phyloP scores from a whole-genome alignment of 2,888 invertebrate species.

The Invenusta paracnida region DNA sequence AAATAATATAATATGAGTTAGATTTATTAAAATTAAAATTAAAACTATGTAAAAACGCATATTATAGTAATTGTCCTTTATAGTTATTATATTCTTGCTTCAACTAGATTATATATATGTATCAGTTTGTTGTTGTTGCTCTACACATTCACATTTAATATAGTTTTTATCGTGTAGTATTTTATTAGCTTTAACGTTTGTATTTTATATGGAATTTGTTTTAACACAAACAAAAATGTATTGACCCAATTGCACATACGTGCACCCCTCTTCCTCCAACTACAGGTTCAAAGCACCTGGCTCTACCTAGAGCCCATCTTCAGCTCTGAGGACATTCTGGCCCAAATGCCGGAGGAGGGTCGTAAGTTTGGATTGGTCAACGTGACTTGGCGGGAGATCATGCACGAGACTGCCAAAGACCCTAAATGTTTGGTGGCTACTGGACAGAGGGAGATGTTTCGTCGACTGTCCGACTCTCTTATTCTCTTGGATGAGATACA shows the following conservation, averaged over 20 bases:
- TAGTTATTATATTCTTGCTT: too few relatives aligned
- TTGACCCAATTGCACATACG: not conserved
- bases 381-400: slow-evolving; percentile 73
- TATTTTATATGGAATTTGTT: too few relatives aligned
- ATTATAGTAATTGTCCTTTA: too few relatives aligned
- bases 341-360: slow-evolving; percentile 89
- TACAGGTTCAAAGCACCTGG: slow-evolving; percentile 74
- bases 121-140: too few relatives aligned
- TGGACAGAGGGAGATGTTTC: slow-evolving; percentile 60
- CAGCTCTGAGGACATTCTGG: slow-evolving; percentile 91
- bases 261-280: not conserved
- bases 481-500: slow-evolving; percentile 78
- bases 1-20: too few relatives aligned
- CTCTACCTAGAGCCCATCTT: slow-evolving; percentile 82
- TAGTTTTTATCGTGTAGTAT: too few relatives aligned
- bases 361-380: slow-evolving; percentile 76
- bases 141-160: too few relatives aligned
- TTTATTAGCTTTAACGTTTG: too few relatives aligned
- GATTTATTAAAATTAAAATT: too few relatives aligned
- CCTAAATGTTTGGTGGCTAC: slow-evolving; percentile 61
- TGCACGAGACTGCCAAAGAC: slow-evolving; percentile 60
- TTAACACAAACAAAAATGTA: too few relatives aligned
- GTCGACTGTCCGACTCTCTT: slow-evolving; percentile 68
- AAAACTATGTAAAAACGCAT: too few relatives aligned
- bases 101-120: too few relatives aligned